A percentile compares a stretch with the other conserved stretches of the same genome.
Evolutionary conservation across 2,888 invertebrate genomes (phyloP).

Genomic region (Drosophila phalerata): DNA sequence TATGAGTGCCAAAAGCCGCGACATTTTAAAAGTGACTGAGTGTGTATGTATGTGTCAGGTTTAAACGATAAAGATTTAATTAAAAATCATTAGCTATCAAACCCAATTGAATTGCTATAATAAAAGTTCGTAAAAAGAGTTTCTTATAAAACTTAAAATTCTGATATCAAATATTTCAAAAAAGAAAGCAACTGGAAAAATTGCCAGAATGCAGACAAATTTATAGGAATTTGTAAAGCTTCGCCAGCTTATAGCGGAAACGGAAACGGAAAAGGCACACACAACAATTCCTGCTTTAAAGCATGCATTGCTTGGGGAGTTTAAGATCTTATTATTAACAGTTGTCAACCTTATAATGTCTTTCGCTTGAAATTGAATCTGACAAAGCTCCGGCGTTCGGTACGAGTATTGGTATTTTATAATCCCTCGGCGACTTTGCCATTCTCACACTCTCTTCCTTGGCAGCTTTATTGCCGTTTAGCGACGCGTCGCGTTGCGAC

Average conservation of each 20-base stretch:
- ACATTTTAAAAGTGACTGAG: slow-evolving; percentile 12
- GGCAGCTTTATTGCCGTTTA: slow-evolving; percentile 53
- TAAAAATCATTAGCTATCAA: neutral
- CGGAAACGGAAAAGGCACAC: neutral
- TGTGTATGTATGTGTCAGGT: neutral
- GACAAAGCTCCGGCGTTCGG: slow-evolving; percentile 34
- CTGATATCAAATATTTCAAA: neutral
- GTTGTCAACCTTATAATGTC: slow-evolving; percentile 15
- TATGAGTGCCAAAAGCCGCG: slow-evolving; percentile 51
- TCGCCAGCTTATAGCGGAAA: neutral
- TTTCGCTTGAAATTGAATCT: slow-evolving; percentile 34
- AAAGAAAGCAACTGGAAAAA: neutral
- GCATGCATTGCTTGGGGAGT: neutral
- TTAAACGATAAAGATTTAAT: too few relatives aligned
- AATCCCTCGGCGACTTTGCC: slow-evolving; percentile 44
- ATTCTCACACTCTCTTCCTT: neutral
- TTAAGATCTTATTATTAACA: slow-evolving; percentile 2
- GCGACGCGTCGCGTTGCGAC: slow-evolving; percentile 34
- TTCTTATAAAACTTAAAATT: neutral
- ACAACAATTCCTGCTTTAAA: neutral
- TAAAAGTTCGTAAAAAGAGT: neutral
- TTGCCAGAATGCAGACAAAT: neutral
- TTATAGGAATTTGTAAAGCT: neutral
- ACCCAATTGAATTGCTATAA: neutral
- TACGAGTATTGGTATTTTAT: slow-evolving; percentile 52